Percentiles rank a stretch among this genome's conserved stretches.
phyloP scores from a whole-genome alignment of 1,140 invertebrate genomes.

The Phenacoccus solenopsis region DNA sequence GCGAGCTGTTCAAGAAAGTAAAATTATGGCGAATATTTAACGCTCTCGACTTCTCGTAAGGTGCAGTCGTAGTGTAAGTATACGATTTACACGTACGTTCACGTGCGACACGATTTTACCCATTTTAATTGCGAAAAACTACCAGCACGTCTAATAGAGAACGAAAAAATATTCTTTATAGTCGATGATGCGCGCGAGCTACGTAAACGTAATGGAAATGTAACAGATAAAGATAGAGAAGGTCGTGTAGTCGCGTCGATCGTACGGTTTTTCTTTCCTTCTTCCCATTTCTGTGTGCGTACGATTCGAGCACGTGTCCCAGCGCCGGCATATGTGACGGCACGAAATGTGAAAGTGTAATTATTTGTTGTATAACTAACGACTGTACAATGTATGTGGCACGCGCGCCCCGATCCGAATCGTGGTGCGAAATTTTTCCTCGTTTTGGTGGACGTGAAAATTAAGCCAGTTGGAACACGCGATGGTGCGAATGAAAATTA shows the following conservation, averaged over 20 bases:
- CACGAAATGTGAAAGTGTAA: constrained; percentile 1
- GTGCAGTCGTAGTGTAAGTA: background rate
- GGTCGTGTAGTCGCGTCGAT: background rate
- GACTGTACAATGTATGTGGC: background rate
- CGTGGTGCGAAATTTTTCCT: no score
- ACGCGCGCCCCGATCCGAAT: background rate
- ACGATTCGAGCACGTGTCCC: background rate
- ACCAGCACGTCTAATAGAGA: background rate
- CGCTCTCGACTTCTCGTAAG: no score
- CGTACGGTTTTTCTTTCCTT: background rate
- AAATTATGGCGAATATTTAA: no score
- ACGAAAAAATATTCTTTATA: background rate
- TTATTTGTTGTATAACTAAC: background rate
- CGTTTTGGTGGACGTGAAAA: no score
- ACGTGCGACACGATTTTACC: background rate
- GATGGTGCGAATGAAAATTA: no score
- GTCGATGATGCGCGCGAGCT: background rate
- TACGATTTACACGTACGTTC: background rate
- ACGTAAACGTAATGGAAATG: background rate
- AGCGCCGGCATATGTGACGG: background rate
- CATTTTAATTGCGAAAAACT: background rate
- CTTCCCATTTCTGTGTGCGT: background rate
- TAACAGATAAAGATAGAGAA: no score
- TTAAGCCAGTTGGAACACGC: no score
- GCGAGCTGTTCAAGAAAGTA: no score